Base-by-base conservation (phyloP, 35 echinoderm and acorn worm genomes). In the Hemicentrotus pulcherrimus region DNA sequence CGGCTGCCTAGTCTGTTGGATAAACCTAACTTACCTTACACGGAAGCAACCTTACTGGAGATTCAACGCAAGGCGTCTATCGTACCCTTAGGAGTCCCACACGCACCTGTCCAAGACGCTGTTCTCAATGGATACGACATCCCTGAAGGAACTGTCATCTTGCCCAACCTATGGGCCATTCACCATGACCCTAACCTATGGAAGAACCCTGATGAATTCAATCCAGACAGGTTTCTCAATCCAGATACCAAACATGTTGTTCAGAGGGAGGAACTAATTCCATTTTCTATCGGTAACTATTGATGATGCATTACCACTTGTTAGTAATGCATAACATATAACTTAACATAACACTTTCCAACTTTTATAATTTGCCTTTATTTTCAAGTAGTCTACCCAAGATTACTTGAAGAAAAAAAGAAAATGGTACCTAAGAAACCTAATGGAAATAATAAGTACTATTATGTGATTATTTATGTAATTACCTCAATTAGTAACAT, bases 11-110 rank as follows among this genome's bases (percentile, higher is more conserved):
- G 91, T 55, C 31, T 94, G 13, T 18, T 28, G 31, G 91, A 96
- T 47, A 94, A 35, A 52, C 28, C 91, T 47, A 86, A 88, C 6
- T 88, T 96, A 47, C 96, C 96, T 19, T 96, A 96, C 87, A 98
- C 97, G 0, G 35, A 98, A 30, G 97, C 97, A 46, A 90, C 93
- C 18, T 55, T 98, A 22, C 89, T 98, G 6, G 97, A 98, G 32
- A 92, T 98, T 12, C 95, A 95, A 86, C 78, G 96, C 35, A 95
- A 59, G 45, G 85, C 90, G 0, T 58, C 88, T 19, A 94, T 96
- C 4, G 86, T 58, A 10, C 95, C 95, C 0, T 70, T 96, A 8
- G 95, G 95, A 4, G 95, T 96, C 31, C 95, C 95, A 32, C 91
- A 92, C 14, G 95, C 95, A 24, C 46, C 95, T 31, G 5, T 24